Conservation (phyloP, 2,888 invertebrate species). For the Ommatoiulus sabulosus region DNA sequence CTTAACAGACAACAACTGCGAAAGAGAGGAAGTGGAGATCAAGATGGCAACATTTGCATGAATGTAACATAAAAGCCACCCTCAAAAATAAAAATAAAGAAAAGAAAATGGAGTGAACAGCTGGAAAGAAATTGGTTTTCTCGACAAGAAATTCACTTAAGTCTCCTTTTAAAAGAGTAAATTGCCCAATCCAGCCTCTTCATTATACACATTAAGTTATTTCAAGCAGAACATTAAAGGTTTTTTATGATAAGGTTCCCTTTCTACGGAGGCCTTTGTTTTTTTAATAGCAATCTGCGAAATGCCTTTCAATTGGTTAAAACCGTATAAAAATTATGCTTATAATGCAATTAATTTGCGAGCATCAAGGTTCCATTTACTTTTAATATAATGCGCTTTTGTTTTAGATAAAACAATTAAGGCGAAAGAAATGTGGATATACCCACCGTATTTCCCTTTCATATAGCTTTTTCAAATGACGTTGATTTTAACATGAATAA, state of each 20-base stretch:
- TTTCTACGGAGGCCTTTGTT: neutral
- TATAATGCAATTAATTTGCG: conserved; percentile 11
- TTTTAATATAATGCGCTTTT: conserved; percentile 29
- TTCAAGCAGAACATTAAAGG: conserved; percentile 28
- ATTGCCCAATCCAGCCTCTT: conserved; percentile 34
- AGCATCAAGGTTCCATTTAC: neutral
- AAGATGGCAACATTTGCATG: conserved; percentile 43
- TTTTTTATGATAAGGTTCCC: conserved; percentile 4
- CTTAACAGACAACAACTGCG: conserved; percentile 38
- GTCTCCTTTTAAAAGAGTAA: conserved; percentile 21
- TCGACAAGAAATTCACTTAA: conserved; percentile 24
- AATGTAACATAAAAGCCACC: conserved; percentile 40
- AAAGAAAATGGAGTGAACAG: conserved; percentile 24
- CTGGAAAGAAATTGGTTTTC: conserved; percentile 40
- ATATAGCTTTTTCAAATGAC: neutral
- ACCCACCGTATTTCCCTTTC: neutral
- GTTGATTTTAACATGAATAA: neutral
- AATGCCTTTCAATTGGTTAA: conserved; percentile 21
- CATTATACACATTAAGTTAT: conserved; percentile 28
- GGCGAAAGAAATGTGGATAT: neutral
- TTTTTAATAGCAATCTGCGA: neutral
- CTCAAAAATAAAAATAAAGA: conserved; percentile 26
- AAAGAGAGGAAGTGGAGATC: conserved; percentile 35
- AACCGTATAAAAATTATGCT: neutral
- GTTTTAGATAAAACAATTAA: conserved; percentile 30